phyloP scores from a whole-genome alignment of 1,140 invertebrate species.

The Ceratosolen fusciceps region DNA sequence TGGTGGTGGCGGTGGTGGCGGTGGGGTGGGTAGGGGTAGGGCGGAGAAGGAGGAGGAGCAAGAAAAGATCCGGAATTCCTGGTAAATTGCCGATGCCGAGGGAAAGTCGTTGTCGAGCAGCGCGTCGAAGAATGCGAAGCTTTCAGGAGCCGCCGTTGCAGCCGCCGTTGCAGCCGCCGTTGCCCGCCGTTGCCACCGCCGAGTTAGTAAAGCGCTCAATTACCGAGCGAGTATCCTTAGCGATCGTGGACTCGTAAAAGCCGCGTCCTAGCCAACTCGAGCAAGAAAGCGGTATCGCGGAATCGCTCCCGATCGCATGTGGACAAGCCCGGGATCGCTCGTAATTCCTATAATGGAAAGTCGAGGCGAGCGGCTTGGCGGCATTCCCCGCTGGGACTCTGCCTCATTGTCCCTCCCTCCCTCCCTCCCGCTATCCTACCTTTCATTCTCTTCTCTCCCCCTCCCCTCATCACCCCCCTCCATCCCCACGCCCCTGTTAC shows the following conservation, averaged over 20 bases:
- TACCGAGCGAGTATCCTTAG: not conserved
- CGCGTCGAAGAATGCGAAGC: not conserved
- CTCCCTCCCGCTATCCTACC: too few relatives aligned
- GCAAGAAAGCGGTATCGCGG: not conserved
- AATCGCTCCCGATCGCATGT: not conserved
- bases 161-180: too few relatives aligned
- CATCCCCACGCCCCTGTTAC: too few relatives aligned
- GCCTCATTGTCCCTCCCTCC: not conserved
- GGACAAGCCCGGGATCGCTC: not conserved
- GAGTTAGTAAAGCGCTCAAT: conserved; percentile 2
- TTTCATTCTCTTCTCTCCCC: too few relatives aligned
- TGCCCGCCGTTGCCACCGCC: too few relatives aligned
- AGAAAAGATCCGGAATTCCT: not conserved
- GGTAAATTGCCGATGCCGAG: not conserved
- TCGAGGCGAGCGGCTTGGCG: not conserved
- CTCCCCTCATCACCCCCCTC: too few relatives aligned
- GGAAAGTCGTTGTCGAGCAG: not conserved
- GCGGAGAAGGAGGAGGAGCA: too few relatives aligned
- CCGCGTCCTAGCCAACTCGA: not conserved
- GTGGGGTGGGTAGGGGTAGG: too few relatives aligned
- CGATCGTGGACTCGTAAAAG: not conserved
- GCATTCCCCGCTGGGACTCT: not conserved
- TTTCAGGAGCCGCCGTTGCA: too few relatives aligned
- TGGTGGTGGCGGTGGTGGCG: too few relatives aligned
- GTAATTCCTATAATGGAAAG: conserved; percentile 5